Conservation (phyloP, 2,797 vertebrate species). For the Pseudomugil gertrudae region DNA sequence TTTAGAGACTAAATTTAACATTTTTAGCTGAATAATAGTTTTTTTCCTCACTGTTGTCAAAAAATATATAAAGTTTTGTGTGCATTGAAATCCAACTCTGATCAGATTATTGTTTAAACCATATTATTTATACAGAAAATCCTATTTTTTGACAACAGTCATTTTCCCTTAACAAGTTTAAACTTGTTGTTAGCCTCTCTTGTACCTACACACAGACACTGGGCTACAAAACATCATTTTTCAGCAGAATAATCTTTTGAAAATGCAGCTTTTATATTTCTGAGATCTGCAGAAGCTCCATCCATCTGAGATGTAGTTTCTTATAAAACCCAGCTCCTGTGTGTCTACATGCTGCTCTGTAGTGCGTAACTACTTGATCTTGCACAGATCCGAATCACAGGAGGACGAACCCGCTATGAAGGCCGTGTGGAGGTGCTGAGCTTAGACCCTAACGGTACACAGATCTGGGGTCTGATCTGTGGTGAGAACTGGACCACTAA, state of each 20-base stretch:
- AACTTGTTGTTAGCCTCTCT: background rate
- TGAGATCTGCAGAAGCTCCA: background rate
- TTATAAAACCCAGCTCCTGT: constrained; percentile 1
- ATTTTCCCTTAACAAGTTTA: constrained; percentile 28
- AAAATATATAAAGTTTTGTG: background rate
- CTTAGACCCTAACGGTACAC: constrained; percentile 76
- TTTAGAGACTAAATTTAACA: constrained; percentile 33
- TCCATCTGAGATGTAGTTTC: constrained; percentile 1
- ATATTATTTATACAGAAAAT: no score
- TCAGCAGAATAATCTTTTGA: background rate
- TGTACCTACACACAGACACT: constrained; percentile 40
- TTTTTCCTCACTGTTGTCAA: constrained; percentile 35
- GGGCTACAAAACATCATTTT: constrained; percentile 13
- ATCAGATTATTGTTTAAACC: background rate
- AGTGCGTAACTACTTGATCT: constrained; percentile 60
- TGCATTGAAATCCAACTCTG: background rate
- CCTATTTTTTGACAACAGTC: constrained; percentile 36
- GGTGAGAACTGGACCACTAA: constrained; percentile 91
- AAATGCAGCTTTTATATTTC: background rate
- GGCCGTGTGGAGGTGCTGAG: constrained; percentile 90
- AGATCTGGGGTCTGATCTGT: constrained; percentile 93
- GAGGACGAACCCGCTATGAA: constrained; percentile 90
- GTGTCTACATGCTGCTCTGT: constrained; percentile 42
- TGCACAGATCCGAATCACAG: constrained; percentile 90
- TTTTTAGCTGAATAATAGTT: constrained; percentile 1